Base-by-base conservation (phyloP, 2,888 invertebrate genomes). In the Drepanosiphum platanoidis region DNA sequence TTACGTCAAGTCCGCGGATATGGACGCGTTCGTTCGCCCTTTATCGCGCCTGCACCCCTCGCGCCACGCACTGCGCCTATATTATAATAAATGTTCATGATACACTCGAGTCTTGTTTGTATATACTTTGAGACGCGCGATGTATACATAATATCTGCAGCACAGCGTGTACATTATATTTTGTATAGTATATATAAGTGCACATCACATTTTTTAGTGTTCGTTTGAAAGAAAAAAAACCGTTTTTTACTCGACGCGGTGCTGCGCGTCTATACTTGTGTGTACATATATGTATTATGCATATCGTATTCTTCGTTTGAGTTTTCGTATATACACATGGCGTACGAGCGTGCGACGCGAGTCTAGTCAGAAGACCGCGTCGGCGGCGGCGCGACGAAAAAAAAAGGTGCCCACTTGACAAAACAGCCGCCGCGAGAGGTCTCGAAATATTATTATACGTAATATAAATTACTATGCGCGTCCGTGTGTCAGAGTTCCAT, bases 391-490 rank as follows among this genome's bases (percentile, higher is more conserved):
- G n/a, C n/a, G n/a, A n/a, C n/a, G n/a, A n/a, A n/a, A n/a, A n/a
- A 15, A 77, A 82, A 82, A 82, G 46, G 39, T 39, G 30, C 42
- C n/a, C 52, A 71, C 39, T 61, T 72, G n/a, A 82, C 52, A 61
- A 82, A 72, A 82, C n/a, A n/a, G n/a, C 22, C 52, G 61, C 58
- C 22, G 42, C 36, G 61, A 64, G 58, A 39, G 82, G 70, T 72
- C 82, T 64, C 39, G 72, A 42, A 82, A 72, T 39, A 39, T 82
- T 32, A 61, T 42, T 64, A n/a, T n/a, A n/a, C n/a, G n/a, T n/a
- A n/a, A n/a, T n/a, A 72, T 82, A 82, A 71, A 72, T 82, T 82
- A 82, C 42, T 3, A 61, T n/a, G n/a, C 32, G 5, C 39, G 68
- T 71, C 71, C 42, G 5, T 42, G 42, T 46, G 32, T 46, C n/a